A percentile compares a stretch with the other conserved stretches of the same genome.
phyloP scores from a whole-genome alignment of 1,140 invertebrate genomes.

The Patella vulgata region DNA sequence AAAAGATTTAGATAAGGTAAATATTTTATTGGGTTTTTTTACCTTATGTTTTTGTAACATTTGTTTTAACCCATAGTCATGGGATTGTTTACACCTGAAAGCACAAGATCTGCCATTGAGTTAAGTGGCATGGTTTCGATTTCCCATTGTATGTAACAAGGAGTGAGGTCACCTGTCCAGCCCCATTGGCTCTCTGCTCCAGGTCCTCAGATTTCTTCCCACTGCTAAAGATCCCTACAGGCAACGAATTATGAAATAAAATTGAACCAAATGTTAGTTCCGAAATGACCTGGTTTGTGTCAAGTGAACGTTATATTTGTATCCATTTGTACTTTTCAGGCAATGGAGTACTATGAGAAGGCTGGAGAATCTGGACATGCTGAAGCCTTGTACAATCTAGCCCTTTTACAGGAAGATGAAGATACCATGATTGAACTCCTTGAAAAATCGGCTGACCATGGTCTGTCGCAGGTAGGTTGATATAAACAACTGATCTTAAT shows the following conservation, averaged over 20 bases:
- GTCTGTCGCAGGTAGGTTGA: conserved; percentile 50
- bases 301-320: background rate
- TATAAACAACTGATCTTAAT: background rate
- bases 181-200: background rate
- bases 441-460: conserved; percentile 49
- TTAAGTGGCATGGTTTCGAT: no score
- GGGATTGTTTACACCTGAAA: conserved; percentile 5
- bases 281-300: no score
- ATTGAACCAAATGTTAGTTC: no score
- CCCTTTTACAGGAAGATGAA: conserved; percentile 52
- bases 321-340: conserved; percentile 31
- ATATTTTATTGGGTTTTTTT: background rate
- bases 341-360: conserved; percentile 47
- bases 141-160: no score
- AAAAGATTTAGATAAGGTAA: conserved; percentile 51
- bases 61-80: background rate
- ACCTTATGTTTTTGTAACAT: background rate
- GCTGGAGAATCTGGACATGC: conserved; percentile 54
- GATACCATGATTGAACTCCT: conserved; percentile 43
- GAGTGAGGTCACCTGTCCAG: no score
- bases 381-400: conserved; percentile 57
- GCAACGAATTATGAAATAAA: no score
- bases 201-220: no score
- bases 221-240: no score
- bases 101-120: no score